Evolutionary conservation across 2,888 invertebrate genomes (phyloP).

Genomic region (Archips xylosteana): DNA sequence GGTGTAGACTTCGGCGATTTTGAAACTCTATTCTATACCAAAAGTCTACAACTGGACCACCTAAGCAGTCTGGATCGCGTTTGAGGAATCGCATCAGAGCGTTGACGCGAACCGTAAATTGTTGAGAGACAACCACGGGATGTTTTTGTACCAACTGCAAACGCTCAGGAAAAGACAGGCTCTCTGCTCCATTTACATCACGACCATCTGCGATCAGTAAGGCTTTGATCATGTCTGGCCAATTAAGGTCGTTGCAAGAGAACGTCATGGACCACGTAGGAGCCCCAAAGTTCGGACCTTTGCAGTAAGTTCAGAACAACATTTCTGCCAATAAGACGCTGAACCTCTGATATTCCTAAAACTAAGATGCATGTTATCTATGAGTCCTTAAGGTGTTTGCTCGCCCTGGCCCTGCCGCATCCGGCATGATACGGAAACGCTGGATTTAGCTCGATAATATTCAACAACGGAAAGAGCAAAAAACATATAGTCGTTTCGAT

Average conservation of each 20-base stretch:
- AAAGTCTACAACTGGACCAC: no score
- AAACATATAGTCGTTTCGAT: slow-evolving; percentile 53
- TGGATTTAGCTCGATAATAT: slow-evolving; percentile 50
- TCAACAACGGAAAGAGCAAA: slow-evolving; percentile 53
- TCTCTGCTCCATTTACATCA: neutral
- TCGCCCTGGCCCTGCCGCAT: slow-evolving; percentile 43
- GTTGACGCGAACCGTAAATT: no score
- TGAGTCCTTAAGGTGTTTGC: slow-evolving; percentile 44
- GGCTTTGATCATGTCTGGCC: slow-evolving; percentile 58
- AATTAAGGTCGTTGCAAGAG: slow-evolving; percentile 52
- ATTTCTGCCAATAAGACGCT: slow-evolving; percentile 51
- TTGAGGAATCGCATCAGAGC: no score
- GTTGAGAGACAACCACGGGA: no score
- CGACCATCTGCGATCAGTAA: slow-evolving; percentile 53
- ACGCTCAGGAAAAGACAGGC: no score
- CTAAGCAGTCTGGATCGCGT: no score
- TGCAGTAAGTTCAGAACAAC: slow-evolving; percentile 54
- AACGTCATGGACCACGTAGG: slow-evolving; percentile 57
- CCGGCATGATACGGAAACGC: slow-evolving; percentile 52
- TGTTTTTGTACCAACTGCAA: no score
- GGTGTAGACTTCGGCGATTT: no score
- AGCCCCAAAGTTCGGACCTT: slow-evolving; percentile 55
- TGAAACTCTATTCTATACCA: no score
- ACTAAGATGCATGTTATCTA: slow-evolving; percentile 55
- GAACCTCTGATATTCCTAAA: slow-evolving; percentile 57